These are phyloP conservation scores for Tympanuchus pallidicinctus DNA, from an alignment of 2,113 vertebrate species.

Conservation along the genomic window DNA sequence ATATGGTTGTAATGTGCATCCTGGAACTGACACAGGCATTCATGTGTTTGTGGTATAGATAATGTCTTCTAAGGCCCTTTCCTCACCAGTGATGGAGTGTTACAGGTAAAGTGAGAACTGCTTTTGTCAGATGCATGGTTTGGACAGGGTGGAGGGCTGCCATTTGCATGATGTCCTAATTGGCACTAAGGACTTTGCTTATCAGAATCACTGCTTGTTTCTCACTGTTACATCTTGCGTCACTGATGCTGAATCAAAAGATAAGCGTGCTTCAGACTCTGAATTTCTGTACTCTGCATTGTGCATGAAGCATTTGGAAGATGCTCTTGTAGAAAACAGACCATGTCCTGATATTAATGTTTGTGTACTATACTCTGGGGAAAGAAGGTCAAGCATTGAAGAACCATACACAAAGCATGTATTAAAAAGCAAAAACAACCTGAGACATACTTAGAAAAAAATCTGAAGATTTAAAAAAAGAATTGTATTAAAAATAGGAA, in stretches of 20 bases:
- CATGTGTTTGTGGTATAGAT: slow-evolving; percentile 94
- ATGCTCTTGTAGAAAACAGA: slow-evolving; percentile 47
- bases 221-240: slow-evolving; percentile 47
- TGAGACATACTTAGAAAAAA: neutral
- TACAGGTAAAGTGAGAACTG: slow-evolving; percentile 84
- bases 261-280: slow-evolving; percentile 36
- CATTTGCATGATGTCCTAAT: slow-evolving; percentile 76
- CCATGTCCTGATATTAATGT: slow-evolving; percentile 5
- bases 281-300: slow-evolving; percentile 66
- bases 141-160: slow-evolving; percentile 70
- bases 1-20: slow-evolving; percentile 57
- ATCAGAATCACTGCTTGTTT: slow-evolving; percentile 71
- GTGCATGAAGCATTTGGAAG: slow-evolving; percentile 11
- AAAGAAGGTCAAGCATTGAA: neutral
- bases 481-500: slow-evolving; percentile 26
- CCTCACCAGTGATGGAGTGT: slow-evolving; percentile 84
- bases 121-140: slow-evolving; percentile 80
- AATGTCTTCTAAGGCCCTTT: slow-evolving; percentile 87
- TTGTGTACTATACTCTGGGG: neutral
- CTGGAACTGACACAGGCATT: slow-evolving; percentile 80
- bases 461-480: slow-evolving; percentile 11
- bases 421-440: neutral
- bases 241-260: slow-evolving; percentile 46
- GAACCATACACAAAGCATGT: neutral
- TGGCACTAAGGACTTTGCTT: slow-evolving; percentile 62